Percentiles rank a stretch among this genome's conserved stretches.
phyloP scores from a whole-genome alignment of 1,140 invertebrate genomes.

The Chrysoperla carnea region DNA sequence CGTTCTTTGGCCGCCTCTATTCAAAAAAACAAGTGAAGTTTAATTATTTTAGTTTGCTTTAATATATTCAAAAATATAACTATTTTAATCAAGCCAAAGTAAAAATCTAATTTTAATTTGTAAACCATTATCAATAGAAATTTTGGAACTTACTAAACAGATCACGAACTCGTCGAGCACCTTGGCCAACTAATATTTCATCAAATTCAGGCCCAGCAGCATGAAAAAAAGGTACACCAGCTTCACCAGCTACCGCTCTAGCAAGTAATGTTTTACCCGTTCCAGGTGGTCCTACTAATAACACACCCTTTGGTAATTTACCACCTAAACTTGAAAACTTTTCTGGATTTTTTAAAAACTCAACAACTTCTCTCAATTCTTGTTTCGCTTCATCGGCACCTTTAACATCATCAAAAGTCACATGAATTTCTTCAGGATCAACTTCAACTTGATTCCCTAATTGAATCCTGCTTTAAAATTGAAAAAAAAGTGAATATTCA shows the following conservation, averaged over 20 bases:
- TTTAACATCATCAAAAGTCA: constrained; percentile 40
- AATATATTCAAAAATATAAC: no score
- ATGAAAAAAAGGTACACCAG: constrained; percentile 12
- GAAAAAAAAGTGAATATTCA: constrained; percentile 10
- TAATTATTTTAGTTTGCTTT: no score
- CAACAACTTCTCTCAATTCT: constrained; percentile 1
- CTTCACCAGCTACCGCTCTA: constrained; percentile 44
- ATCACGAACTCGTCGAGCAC: constrained; percentile 13
- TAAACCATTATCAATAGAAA: no score
- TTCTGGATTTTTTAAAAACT: constrained; percentile 8
- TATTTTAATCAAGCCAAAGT: no score
- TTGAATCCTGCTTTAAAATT: neutral
- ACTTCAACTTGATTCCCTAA: neutral
- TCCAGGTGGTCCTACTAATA: constrained; percentile 42
- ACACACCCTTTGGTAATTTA: constrained; percentile 22
- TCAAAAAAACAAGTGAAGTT: no score
- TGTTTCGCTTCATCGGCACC: constrained; percentile 19
- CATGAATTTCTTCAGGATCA: neutral
- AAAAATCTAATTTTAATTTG: no score
- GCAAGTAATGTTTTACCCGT: constrained; percentile 45
- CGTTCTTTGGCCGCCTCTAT: constrained; percentile 1
- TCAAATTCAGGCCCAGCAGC: constrained; percentile 14
- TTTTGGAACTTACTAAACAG: constrained; percentile 5
- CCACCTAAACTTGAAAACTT: constrained; percentile 7
- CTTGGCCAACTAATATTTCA: constrained; percentile 16